Base-by-base conservation (phyloP, 2,888 invertebrate species). In the Rosalia funebris region DNA sequence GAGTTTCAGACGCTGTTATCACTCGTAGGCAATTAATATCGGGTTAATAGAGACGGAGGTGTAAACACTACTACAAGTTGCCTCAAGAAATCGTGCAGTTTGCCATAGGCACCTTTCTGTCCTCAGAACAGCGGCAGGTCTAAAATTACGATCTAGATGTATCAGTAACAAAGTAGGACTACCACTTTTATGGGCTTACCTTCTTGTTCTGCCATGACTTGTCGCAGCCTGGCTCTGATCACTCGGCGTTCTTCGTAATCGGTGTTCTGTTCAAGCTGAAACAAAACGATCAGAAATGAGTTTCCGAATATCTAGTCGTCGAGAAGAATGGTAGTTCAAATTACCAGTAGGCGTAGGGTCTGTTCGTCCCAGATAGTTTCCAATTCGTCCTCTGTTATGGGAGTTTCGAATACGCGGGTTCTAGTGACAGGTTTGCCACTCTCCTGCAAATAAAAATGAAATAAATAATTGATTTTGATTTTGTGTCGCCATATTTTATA, bases 221-320 rank as follows among this genome's bases (percentile, higher is more conserved):
- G 87, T 75, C 91, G 89, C 76, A 95, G 86, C 82, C 93, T 88
- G 75, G 89, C 89, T 81, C 94, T 86, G 79, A 95, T 88, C 73
- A 88, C 87, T 76, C 92, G 89, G 76, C 93, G 88, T 82, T 92
- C 92, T 82, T 94, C 94, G 91, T 93, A 93, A 81, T 92, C 92
- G 71, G 88, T 89, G 81, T 92, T 89, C 83, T 89, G 88, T 82
- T 92, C 92, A 84, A 95, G 86, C 94, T 94, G 81, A 83, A 84
- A 66, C 17, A 48, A 48, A 53, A 61, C n/a, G n/a, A n/a, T n/a
- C n/a, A n/a, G n/a, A n/a, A n/a, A n/a, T n/a, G n/a, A n/a, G n/a
- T n/a, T n/a, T n/a, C n/a, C n/a, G n/a, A n/a, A n/a, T n/a, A n/a
- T n/a, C n/a, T n/a, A n/a, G n/a, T n/a, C n/a, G n/a, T n/a, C n/a